phyloP scores from a whole-genome alignment of 2,888 invertebrate genomes.

The Emesis castigata region DNA sequence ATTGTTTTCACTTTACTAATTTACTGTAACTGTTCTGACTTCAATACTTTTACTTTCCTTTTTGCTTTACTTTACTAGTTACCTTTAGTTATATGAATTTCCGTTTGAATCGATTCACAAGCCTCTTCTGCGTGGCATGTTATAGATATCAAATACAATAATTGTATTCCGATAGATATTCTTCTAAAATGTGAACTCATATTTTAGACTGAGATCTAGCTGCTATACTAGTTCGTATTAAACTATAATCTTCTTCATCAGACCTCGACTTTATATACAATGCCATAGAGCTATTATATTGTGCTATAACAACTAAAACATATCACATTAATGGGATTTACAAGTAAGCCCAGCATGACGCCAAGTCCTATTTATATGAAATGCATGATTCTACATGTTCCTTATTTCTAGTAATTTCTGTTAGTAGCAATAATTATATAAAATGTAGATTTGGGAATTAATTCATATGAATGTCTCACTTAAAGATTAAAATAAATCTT shows the following conservation, averaged over 20 bases:
- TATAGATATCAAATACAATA: constrained; percentile 52
- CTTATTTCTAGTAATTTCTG: too few species aligned
- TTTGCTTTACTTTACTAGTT: constrained; percentile 53
- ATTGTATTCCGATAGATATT: not conserved
- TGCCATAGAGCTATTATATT: not conserved
- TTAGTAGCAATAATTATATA: too few species aligned
- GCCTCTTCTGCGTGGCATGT: constrained; percentile 89
- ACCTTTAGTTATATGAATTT: constrained; percentile 96
- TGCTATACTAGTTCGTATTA: not conserved
- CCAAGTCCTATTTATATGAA: not conserved
- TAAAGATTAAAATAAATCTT: too few species aligned
- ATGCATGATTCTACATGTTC: too few species aligned
- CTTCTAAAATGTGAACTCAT: not conserved
- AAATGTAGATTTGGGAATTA: too few species aligned
- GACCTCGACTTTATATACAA: not conserved
- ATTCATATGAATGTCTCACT: too few species aligned
- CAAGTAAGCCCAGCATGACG: not conserved
- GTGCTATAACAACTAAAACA: not conserved
- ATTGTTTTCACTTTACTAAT: too few species aligned
- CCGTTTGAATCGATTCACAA: constrained; percentile 96
- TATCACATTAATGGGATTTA: not conserved
- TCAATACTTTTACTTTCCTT: constrained; percentile 11
- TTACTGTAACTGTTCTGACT: not conserved
- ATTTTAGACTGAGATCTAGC: not conserved
- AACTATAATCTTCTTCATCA: not conserved